phyloP scores from a whole-genome alignment of 2,888 invertebrate species.

The Zonitis immaculata region DNA sequence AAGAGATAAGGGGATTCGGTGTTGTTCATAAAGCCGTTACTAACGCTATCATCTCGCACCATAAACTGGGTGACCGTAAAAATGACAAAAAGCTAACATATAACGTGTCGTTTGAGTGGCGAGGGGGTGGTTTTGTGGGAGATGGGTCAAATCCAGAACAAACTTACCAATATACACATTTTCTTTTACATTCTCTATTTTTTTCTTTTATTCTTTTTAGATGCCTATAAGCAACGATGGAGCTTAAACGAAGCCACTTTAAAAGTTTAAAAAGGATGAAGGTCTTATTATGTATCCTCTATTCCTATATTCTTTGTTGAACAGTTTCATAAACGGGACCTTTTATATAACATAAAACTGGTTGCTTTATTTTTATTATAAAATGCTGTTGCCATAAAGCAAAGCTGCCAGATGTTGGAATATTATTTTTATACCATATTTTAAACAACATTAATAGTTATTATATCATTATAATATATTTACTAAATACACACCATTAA shows the following conservation, averaged over 20 bases:
- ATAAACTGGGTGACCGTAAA: slow-evolving; percentile 46
- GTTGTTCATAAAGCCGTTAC: slow-evolving; percentile 45
- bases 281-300: slow-evolving; percentile 3
- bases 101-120: slow-evolving; percentile 7
- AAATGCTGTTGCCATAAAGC: slow-evolving; percentile 7
- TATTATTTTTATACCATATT: too few relatives aligned
- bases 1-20: slow-evolving; percentile 36
- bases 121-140: too few relatives aligned
- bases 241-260: slow-evolving; percentile 10
- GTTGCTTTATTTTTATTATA: slow-evolving; percentile 4
- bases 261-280: slow-evolving; percentile 11
- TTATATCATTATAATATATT: neutral
- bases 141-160: slow-evolving; percentile 4
- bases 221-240: neutral
- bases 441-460: neutral
- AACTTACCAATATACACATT: neutral
- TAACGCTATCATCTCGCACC: slow-evolving; percentile 44
- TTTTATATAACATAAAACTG: slow-evolving; percentile 7
- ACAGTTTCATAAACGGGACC: slow-evolving; percentile 15
- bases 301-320: slow-evolving; percentile 1
- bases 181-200: neutral
- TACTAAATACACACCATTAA: neutral
- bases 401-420: neutral
- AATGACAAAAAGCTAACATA: slow-evolving; percentile 39
- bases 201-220: neutral